Base-by-base conservation (phyloP, 2,888 invertebrate species). In the Leptinotarsa haldemani region DNA sequence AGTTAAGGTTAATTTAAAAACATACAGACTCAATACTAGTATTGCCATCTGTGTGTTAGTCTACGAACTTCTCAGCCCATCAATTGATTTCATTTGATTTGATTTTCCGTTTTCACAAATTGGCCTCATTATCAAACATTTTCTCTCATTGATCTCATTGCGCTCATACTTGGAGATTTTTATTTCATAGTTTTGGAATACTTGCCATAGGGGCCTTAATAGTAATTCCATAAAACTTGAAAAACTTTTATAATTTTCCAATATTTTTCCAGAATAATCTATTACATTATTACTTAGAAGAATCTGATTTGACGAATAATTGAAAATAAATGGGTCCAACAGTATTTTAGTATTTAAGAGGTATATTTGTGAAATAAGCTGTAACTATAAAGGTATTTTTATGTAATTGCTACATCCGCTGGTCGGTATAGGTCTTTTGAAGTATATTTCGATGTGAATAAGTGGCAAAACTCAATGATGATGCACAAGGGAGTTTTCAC, bases 251-350 rank as follows among this genome's bases (percentile, higher is more conserved):
- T 18, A 53, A 12, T 56, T 12, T 56, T 18, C 18, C 0, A 20
- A 2, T 22, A 5, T n/a, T 12, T 56, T 12, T 9, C 7, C 16
- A n/a, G n/a, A 15, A 46, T 25, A 47, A 4, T 20, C 9, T 40
- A 12, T 65, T 9, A 0, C 9, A 63, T 40, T 20, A 25, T 63
- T 40, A 63, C n/a, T 63, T 4, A 63, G 25, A 13, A 30, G 25
- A 61, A 61, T 61, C 25, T 58, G 25, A 58, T 58, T 58, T 25
- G 58, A 58, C 22, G 22, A 58, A 53, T 20, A 22, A 40, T 30
- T 48, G 67, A 18, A 65, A 66, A 72, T 66, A 52, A 69, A 61
- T 76, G 82, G 82, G 81, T 81, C 82, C 81, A 82, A 82, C 81
- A 81, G 82, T 82, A 80, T 82, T 81, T 22, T 2, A 72, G 48